A percentile compares a stretch with the other conserved stretches of the same genome.
These are phyloP conservation scores for Oncorhynchus nerka DNA, from an alignment of 2,113 vertebrate species.

Conservation along the genomic window DNA sequence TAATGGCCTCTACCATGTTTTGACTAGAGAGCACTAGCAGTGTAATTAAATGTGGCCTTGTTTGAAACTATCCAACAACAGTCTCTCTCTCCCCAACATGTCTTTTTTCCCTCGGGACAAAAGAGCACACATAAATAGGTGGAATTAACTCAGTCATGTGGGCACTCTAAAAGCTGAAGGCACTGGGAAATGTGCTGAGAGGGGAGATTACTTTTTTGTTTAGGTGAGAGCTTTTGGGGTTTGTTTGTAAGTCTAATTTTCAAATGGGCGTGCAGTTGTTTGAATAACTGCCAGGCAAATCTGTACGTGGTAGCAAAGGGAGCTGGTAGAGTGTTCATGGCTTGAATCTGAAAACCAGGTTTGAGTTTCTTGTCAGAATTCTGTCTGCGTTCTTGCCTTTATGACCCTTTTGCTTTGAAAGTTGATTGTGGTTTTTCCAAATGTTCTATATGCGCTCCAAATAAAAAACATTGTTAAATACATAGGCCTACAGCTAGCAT, in stretches of 20 bases:
- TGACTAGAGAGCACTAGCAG: conserved; percentile 31
- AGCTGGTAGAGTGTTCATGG: too few species aligned
- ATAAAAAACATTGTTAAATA: background rate
- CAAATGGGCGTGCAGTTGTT: background rate
- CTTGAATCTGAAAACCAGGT: too few species aligned
- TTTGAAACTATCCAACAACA: conserved; percentile 17
- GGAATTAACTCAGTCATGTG: conserved; percentile 45
- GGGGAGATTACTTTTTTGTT: conserved; percentile 39
- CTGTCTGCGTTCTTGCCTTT: too few species aligned
- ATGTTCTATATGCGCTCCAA: too few species aligned
- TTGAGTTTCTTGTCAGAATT: too few species aligned
- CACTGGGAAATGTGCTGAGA: conserved; percentile 39
- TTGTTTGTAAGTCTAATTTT: background rate
- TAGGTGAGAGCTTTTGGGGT: conserved; percentile 24
- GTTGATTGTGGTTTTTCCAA: too few species aligned
- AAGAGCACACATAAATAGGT: conserved; percentile 42
- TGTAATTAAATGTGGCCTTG: conserved; percentile 24
- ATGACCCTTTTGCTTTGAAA: too few species aligned
- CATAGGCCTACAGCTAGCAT: background rate
- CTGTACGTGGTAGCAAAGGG: too few species aligned
- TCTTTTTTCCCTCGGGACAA: conserved; percentile 37
- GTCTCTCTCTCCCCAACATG: background rate
- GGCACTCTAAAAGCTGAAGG: conserved; percentile 40
- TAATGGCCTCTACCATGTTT: conserved; percentile 33
- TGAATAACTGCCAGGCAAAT: too few species aligned